phyloP scores from a whole-genome alignment of 64 coral and sea anemone genomes.

The Pocillopora damicornis region DNA sequence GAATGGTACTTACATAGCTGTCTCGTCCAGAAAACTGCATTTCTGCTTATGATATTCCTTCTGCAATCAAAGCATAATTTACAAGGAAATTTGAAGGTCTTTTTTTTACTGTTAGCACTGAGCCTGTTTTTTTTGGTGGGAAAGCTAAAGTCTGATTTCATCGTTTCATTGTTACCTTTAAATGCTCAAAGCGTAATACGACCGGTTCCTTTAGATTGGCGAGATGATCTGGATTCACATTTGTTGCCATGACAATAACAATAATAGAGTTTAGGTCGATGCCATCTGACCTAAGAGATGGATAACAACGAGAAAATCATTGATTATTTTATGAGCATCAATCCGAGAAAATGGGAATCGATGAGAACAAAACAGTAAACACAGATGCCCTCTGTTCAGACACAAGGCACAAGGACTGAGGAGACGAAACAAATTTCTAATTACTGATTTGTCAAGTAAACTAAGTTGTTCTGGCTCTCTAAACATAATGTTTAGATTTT shows the following conservation, averaged over 20 bases:
- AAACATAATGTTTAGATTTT: too few relatives aligned
- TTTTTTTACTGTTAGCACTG: neutral
- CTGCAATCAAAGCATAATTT: constrained; percentile 3
- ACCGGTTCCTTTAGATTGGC: constrained; percentile 41
- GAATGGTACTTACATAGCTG: constrained; percentile 26
- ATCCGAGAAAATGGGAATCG: neutral
- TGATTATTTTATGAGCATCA: neutral
- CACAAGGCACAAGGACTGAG: too few relatives aligned
- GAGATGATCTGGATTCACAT: constrained; percentile 18
- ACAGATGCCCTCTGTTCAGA: too few relatives aligned
- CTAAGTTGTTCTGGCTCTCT: too few relatives aligned
- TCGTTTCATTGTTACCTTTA: neutral
- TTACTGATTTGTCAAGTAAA: neutral
- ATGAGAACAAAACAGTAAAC: neutral
- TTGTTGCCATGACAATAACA: constrained; percentile 23
- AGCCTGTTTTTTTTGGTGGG: too few relatives aligned
- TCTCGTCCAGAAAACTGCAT: constrained; percentile 56
- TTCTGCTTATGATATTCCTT: neutral
- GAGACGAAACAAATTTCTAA: too few relatives aligned
- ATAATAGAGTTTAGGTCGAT: constrained; percentile 32
- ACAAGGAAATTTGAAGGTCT: neutral
- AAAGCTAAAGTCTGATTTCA: neutral
- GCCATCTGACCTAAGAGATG: neutral
- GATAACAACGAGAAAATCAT: neutral
- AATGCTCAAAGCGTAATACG: constrained; percentile 31